Evolutionary conservation across 2,113 vertebrate species (phyloP).

Genomic region (Bungarus multicinctus): DNA sequence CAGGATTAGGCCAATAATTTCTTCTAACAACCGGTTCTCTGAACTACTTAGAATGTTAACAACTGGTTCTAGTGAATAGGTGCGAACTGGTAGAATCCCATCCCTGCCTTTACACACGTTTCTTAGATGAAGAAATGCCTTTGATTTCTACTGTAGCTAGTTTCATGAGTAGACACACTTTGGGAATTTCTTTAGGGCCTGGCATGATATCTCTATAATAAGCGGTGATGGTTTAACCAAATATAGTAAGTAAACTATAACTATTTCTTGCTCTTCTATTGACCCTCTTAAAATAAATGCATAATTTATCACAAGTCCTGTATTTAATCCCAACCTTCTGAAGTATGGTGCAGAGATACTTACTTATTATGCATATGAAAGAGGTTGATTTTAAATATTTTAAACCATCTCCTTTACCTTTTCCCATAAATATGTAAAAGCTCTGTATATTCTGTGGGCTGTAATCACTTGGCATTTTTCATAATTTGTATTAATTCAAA

Average conservation of each 20-base stretch:
- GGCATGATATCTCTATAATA: constrained; percentile 48
- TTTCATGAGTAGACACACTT: constrained; percentile 30
- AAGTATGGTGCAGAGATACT: constrained; percentile 55
- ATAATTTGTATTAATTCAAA: constrained; percentile 47
- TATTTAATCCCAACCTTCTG: constrained; percentile 62
- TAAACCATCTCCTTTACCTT: constrained; percentile 58
- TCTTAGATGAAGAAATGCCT: constrained; percentile 35
- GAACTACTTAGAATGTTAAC: no score
- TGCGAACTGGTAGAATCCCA: no score
- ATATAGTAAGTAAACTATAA: constrained; percentile 58
- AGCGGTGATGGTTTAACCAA: constrained; percentile 54
- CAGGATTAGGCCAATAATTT: no score
- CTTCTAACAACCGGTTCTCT: no score
- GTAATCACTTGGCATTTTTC: constrained; percentile 27
- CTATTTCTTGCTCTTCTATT: constrained; percentile 32
- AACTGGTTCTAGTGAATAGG: no score
- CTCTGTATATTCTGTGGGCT: not conserved
- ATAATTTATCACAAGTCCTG: constrained; percentile 67
- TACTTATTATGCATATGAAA: constrained; percentile 60
- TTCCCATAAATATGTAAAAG: constrained; percentile 48
- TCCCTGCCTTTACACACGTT: not conserved
- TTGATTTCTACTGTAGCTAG: constrained; percentile 44
- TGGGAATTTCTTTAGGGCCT: constrained; percentile 47
- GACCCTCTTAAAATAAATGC: constrained; percentile 64
- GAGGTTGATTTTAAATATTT: constrained; percentile 60